These are phyloP conservation scores for Bombylius major DNA, from an alignment of 2,888 invertebrate species.

Conservation along the genomic window DNA sequence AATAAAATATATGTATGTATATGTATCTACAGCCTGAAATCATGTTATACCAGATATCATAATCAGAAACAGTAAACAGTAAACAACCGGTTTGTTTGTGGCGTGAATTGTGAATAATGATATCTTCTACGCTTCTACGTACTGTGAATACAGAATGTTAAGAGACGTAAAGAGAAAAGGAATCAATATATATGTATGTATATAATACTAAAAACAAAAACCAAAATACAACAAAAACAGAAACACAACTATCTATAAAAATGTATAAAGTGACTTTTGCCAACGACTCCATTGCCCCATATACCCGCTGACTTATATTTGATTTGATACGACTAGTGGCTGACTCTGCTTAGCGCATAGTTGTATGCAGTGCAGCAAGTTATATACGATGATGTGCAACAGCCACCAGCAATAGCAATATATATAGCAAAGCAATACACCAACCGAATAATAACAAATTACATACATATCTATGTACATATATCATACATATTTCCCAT, in stretches of 20 bases:
- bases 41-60: background rate
- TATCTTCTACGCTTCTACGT: background rate
- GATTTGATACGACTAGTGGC: background rate
- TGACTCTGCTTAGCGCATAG: background rate
- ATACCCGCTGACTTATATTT: constrained; percentile 23
- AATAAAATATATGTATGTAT: too few relatives aligned
- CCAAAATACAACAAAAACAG: background rate
- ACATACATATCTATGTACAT: too few relatives aligned
- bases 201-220: background rate
- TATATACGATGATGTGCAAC: background rate
- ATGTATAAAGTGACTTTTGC: constrained; percentile 2
- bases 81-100: constrained; percentile 1
- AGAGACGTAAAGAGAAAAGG: too few relatives aligned
- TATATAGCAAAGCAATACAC: too few relatives aligned
- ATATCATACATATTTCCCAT: too few relatives aligned
- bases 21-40: too few relatives aligned
- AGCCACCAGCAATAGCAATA: background rate
- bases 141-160: background rate
- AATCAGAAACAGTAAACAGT: background rate
- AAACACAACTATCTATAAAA: too few relatives aligned
- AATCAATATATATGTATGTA: too few relatives aligned
- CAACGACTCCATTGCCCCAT: constrained; percentile 15
- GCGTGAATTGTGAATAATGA: background rate
- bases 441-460: too few relatives aligned
- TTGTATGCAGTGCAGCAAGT: background rate